Evolutionary conservation across 2,797 vertebrate genomes (phyloP).

Genomic region (Sitta carolinensis): DNA sequence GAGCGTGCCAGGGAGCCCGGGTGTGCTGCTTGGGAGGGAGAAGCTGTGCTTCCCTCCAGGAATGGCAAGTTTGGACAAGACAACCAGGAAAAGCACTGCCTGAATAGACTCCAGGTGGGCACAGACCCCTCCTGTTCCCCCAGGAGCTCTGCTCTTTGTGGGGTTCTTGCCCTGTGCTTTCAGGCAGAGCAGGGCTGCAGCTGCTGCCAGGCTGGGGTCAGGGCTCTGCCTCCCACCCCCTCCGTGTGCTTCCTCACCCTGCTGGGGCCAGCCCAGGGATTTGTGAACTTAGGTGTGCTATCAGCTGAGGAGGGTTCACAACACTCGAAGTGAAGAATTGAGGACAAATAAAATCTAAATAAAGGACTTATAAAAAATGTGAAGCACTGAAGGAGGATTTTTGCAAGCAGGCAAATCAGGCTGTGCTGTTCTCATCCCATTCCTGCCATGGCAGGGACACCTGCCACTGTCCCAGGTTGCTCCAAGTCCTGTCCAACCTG

Average conservation of each 20-base stretch:
- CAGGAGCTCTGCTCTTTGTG: background rate
- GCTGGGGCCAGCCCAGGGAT: background rate
- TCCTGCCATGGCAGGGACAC: background rate
- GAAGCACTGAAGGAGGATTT: background rate
- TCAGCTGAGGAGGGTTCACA: background rate
- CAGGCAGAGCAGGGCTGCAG: too few relatives aligned
- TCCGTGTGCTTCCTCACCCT: background rate
- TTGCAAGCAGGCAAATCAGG: background rate
- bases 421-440: background rate
- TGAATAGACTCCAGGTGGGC: background rate
- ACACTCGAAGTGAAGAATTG: background rate
- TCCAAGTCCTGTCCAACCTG: fast-evolving
- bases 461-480: background rate
- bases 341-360: background rate
- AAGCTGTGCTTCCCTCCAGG: conserved; percentile 1
- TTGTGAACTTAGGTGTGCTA: background rate
- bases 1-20: conserved; percentile 36
- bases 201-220: background rate
- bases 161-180: fast-evolving
- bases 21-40: conserved; percentile 1
- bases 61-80: background rate
- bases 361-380: background rate
- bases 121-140: background rate
- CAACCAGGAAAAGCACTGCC: background rate
- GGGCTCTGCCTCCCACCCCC: background rate